phyloP scores from a whole-genome alignment of 1,140 invertebrate genomes.

The Meteorus sp. region DNA sequence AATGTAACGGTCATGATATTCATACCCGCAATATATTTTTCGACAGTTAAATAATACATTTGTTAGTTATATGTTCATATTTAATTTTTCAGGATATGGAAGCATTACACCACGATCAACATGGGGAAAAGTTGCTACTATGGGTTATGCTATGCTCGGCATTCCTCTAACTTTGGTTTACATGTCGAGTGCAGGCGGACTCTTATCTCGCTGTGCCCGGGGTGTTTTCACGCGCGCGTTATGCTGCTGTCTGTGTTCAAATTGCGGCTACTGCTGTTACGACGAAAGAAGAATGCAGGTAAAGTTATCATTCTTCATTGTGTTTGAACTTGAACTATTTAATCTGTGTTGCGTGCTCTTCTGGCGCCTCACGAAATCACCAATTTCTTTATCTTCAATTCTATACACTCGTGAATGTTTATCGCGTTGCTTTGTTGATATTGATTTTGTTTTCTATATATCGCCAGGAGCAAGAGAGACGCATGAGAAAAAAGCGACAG shows the following conservation, averaged over 20 bases:
- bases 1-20: too few species aligned
- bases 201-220: slow-evolving; percentile 81
- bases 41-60: too few species aligned
- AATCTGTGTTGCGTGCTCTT: too few species aligned
- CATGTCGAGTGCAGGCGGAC: slow-evolving; percentile 79
- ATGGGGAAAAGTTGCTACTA: slow-evolving; percentile 81
- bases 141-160: slow-evolving; percentile 86
- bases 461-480: slow-evolving; percentile 68
- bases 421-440: too few species aligned
- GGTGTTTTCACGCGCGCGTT: slow-evolving; percentile 82
- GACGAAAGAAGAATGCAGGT: slow-evolving; percentile 77
- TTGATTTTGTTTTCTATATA: neutral
- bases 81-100: slow-evolving; percentile 76
- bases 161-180: slow-evolving; percentile 91
- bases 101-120: slow-evolving; percentile 82
- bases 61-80: neutral
- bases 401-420: too few species aligned
- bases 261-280: slow-evolving; percentile 83
- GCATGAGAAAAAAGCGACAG: slow-evolving; percentile 75
- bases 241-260: slow-evolving; percentile 81
- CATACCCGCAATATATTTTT: too few species aligned
- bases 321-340: too few species aligned
- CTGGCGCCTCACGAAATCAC: too few species aligned
- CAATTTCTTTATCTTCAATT: neutral
- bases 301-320: slow-evolving; percentile 9